These are phyloP conservation scores for Rhadina sibilatrix DNA, from an alignment of 2,113 vertebrate species.

Conservation along the genomic window DNA sequence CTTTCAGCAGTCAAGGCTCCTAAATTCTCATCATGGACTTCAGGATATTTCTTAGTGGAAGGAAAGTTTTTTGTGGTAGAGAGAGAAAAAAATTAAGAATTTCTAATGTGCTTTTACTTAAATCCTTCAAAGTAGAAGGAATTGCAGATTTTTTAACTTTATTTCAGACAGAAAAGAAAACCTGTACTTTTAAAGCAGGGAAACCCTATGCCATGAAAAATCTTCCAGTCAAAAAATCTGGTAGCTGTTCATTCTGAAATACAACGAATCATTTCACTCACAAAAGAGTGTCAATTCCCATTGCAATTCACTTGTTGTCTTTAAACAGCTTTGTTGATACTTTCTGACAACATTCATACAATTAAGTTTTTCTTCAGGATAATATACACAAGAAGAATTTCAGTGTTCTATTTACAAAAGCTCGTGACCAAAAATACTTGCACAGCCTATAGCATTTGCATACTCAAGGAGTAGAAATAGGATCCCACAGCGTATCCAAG, in stretches of 20 bases:
- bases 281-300: background rate
- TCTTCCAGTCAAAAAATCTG: background rate
- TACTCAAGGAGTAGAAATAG: background rate
- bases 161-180: background rate
- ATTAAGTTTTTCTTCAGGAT: background rate
- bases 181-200: background rate
- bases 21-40: background rate
- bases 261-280: background rate
- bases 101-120: background rate
- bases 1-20: background rate
- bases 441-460: background rate
- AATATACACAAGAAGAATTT: background rate
- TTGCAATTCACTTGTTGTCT: background rate
- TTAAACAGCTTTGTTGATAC: background rate
- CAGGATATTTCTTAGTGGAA: background rate
- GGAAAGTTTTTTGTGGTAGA: accelerated
- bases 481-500: background rate
- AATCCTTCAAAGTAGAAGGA: background rate
- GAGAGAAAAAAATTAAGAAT: background rate
- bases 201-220: background rate
- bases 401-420: background rate
- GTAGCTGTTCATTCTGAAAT: background rate
- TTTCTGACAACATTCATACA: background rate
- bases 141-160: background rate
- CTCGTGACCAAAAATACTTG: background rate